Evolutionary conservation across 2,888 invertebrate genomes (phyloP).

Genomic region (Dexiosoma caninum): DNA sequence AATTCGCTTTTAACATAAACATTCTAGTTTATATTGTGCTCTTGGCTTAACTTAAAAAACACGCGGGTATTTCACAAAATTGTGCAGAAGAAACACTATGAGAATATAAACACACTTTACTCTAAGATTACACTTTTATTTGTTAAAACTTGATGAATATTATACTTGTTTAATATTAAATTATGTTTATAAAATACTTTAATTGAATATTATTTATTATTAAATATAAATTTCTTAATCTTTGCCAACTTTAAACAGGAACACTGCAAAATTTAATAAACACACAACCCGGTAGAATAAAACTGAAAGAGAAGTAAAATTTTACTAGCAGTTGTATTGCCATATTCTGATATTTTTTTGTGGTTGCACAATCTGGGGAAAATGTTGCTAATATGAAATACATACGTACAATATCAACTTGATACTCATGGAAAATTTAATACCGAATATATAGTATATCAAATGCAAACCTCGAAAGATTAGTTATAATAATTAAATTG

Average conservation of each 20-base stretch:
- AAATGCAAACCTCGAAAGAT: too few species aligned
- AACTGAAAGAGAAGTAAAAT: slow-evolving; percentile 41
- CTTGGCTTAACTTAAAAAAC: slow-evolving; percentile 21
- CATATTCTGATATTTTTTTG: not conserved
- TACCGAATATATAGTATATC: too few species aligned
- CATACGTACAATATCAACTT: too few species aligned
- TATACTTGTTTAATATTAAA: not conserved
- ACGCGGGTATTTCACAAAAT: slow-evolving; percentile 45
- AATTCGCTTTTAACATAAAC: not conserved
- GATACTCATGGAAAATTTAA: too few species aligned
- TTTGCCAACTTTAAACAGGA: not conserved
- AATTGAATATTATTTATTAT: not conserved
- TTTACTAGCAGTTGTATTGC: not conserved
- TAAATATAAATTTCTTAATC: not conserved
- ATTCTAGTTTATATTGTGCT: slow-evolving; percentile 14
- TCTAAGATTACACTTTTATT: not conserved
- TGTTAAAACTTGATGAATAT: not conserved
- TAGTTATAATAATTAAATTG: too few species aligned
- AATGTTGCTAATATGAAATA: too few species aligned
- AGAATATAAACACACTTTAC: not conserved
- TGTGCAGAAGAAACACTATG: not conserved
- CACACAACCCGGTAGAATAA: slow-evolving; percentile 47
- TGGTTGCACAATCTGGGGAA: too few species aligned
- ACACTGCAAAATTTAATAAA: slow-evolving; percentile 31
- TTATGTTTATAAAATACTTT: slow-evolving; percentile 6